Base-by-base conservation (phyloP, 1,140 invertebrate genomes). In the Campoletis sonorensis region DNA sequence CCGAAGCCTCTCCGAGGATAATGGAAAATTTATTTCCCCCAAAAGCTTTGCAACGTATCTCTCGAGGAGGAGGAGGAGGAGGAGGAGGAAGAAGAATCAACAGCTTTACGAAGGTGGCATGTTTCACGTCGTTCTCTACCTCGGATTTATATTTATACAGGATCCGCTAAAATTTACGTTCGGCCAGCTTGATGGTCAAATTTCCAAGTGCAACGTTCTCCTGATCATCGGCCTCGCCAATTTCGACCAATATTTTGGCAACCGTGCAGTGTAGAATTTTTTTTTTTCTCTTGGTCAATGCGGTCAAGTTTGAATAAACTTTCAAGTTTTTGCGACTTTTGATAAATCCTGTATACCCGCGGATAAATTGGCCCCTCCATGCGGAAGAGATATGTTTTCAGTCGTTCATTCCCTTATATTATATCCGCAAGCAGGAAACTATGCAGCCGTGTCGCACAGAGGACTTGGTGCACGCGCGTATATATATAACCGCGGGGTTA, bases 1-100 rank as follows among this genome's bases (percentile, higher is more conserved):
- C 30, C 10, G 67, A 70, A 67, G 67, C 8, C 30, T 75, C 23
- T 54, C 13, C 0, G 76, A 40, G 76, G 76, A 78, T 78, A 78
- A 64, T 45, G 64, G 58, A 78, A 78, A 78, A 78, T 78, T 78
- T 78, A 78, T 78, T 78, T 78, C 76, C 76, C 26, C 76, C 58
- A 49, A 75, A 75, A 75, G 49, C 72, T 33, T 70, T 27, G 67
- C 27, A 33, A 15, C 5, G 21, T 10, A 5, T 33, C 30, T 33
- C 18, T n/a, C n/a, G 21, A 73, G 71, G 71, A 73, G 23, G 40
- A 73, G 51, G 37, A n/a, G 23, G 68, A 37, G n/a, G n/a, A n/a
- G n/a, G 21, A 73, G 71, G 71, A 73, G 23, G 40, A 73, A 73
- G 37, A n/a, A 45, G 68, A 37, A 71, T 30, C 23, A 67, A 67